phyloP scores from a whole-genome alignment of 2,888 invertebrate species.

The Rhingia campestris region DNA sequence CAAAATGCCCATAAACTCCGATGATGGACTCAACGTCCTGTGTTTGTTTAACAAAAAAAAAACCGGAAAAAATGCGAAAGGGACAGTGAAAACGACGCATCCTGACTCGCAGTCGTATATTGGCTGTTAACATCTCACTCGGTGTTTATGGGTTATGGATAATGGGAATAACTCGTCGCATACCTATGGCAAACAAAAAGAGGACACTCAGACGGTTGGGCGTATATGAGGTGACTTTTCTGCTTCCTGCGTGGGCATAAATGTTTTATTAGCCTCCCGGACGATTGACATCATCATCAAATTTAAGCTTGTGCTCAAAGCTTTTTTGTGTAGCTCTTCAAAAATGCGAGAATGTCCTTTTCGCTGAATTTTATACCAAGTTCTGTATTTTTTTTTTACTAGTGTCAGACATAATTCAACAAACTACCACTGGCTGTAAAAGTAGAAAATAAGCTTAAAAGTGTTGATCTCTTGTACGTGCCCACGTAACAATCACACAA shows the following conservation, averaged over 20 bases:
- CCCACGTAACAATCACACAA: constrained; percentile 10
- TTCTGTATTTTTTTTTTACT: background rate
- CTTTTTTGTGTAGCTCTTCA: background rate
- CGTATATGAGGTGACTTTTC: constrained; percentile 27
- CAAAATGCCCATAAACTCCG: constrained; percentile 21
- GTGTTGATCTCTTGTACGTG: constrained; percentile 13
- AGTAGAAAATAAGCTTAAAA: constrained; percentile 30
- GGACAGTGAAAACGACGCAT: constrained; percentile 11
- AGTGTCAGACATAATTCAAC: constrained; percentile 16
- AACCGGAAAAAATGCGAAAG: background rate
- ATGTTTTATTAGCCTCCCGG: constrained; percentile 49
- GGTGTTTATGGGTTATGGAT: constrained; percentile 30
- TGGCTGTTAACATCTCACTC: constrained; percentile 38
- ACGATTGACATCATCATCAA: constrained; percentile 75
- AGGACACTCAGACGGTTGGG: constrained; percentile 1
- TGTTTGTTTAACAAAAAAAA: constrained; percentile 6
- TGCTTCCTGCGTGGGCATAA: constrained; percentile 31
- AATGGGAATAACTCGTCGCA: constrained; percentile 35
- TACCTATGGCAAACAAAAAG: constrained; percentile 28
- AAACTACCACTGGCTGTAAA: constrained; percentile 2
- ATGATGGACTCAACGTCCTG: background rate
- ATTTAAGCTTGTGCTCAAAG: constrained; percentile 59
- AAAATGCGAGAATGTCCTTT: constrained; percentile 33
- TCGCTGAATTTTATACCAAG: constrained; percentile 10
- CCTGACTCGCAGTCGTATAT: constrained; percentile 7